phyloP scores from a whole-genome alignment of 2,888 invertebrate genomes.

The Syrphus vitripennis region DNA sequence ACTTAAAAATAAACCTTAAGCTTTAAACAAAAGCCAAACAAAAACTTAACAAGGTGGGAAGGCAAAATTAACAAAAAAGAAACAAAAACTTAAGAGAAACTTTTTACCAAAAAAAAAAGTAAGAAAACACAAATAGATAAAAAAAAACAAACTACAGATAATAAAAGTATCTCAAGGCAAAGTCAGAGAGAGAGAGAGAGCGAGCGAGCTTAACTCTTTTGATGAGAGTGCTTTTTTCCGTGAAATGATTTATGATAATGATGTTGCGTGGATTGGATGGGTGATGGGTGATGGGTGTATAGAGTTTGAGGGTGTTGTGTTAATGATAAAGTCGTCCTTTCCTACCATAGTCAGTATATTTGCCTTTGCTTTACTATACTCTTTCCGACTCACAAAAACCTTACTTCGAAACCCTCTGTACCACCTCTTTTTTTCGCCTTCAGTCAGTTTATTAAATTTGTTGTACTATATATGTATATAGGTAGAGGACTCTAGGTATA shows the following conservation, averaged over 20 bases:
- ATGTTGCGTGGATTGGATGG: too few relatives aligned
- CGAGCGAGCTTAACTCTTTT: constrained; percentile 20
- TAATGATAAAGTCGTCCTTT: neutral
- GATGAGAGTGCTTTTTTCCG: constrained; percentile 31
- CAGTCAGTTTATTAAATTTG: neutral
- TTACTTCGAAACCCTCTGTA: neutral
- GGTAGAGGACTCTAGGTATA: too few relatives aligned
- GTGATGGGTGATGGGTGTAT: too few relatives aligned
- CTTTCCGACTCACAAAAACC: neutral
- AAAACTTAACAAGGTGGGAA: neutral
- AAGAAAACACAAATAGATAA: neutral
- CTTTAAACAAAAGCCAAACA: neutral
- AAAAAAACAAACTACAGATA: neutral
- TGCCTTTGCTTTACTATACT: neutral
- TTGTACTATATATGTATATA: neutral
- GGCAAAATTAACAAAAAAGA: neutral
- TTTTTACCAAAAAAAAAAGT: neutral
- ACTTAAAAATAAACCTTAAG: neutral
- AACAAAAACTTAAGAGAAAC: constrained; percentile 1
- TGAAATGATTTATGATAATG: constrained; percentile 66
- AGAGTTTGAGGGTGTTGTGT: neutral
- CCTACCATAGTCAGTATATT: neutral
- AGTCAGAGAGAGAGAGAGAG: neutral
- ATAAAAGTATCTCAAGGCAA: neutral
- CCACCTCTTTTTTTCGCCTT: neutral